These are phyloP conservation scores for Rhombomys opimus DNA, from an alignment of 2,113 vertebrate species.

Conservation along the genomic window DNA sequence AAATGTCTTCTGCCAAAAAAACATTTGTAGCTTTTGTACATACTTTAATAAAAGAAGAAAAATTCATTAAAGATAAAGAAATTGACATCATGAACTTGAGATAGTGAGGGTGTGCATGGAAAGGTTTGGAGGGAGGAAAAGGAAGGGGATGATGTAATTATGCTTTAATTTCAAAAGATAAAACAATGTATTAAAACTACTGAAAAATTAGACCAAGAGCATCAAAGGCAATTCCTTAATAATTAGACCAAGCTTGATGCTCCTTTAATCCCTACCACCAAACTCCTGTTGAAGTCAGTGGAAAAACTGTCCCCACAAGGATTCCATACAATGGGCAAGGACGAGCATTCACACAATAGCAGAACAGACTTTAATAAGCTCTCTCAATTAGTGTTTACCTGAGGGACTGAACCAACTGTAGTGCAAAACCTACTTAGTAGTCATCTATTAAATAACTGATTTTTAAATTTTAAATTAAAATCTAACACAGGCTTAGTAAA, in stretches of 20 bases:
- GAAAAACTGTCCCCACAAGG: background rate
- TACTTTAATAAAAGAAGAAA: too few species aligned
- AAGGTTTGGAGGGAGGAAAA: background rate
- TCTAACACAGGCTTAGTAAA: slow-evolving; percentile 34
- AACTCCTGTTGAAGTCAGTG: background rate
- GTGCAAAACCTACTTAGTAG: slow-evolving; percentile 75
- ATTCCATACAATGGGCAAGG: slow-evolving; percentile 34
- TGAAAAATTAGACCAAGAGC: slow-evolving; percentile 34
- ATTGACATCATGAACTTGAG: background rate
- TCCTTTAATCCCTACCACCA: background rate
- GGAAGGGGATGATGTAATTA: background rate
- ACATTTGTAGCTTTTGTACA: too few species aligned
- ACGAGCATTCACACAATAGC: slow-evolving; percentile 31
- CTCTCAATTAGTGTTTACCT: slow-evolving; percentile 70
- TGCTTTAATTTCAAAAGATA: background rate
- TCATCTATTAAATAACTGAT: slow-evolving; percentile 71
- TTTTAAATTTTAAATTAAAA: slow-evolving; percentile 77
- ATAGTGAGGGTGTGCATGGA: background rate
- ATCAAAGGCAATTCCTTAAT: slow-evolving; percentile 35
- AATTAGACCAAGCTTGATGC: background rate
- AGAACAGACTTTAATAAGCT: slow-evolving; percentile 72
- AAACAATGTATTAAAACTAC: background rate
- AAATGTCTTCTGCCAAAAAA: too few species aligned
- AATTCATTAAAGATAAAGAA: too few species aligned
- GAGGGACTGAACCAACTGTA: slow-evolving; percentile 70